These are phyloP conservation scores for Trachymyrmex septentrionalis DNA, from an alignment of 1,140 invertebrate species.

Conservation along the genomic window DNA sequence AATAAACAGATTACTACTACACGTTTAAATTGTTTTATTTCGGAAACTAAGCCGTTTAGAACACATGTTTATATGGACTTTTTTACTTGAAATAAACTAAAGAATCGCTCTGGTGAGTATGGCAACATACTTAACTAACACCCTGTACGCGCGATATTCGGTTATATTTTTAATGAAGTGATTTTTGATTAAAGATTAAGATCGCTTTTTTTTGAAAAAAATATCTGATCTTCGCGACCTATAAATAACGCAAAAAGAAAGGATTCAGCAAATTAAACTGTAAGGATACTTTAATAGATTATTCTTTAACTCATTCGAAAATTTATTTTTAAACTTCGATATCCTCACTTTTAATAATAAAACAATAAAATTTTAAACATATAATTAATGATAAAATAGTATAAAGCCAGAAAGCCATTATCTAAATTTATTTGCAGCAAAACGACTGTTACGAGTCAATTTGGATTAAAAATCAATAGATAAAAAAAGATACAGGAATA, in stretches of 20 bases:
- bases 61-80: too few relatives aligned
- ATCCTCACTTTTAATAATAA: background rate
- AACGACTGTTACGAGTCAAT: background rate
- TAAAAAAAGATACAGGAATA: background rate
- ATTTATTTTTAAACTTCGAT: background rate
- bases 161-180: background rate
- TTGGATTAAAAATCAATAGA: background rate
- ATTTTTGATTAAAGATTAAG: background rate
- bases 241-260: background rate
- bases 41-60: too few relatives aligned
- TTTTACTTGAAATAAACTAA: too few relatives aligned
- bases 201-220: background rate
- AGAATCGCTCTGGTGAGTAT: too few relatives aligned
- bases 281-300: background rate
- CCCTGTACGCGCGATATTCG: background rate
- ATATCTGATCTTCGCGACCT: background rate
- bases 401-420: background rate
- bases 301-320: background rate
- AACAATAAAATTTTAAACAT: conserved; percentile 18
- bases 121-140: too few relatives aligned
- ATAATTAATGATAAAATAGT: background rate
- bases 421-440: background rate
- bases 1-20: too few relatives aligned
- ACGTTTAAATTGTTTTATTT: too few relatives aligned
- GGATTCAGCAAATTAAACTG: background rate